Percentiles rank a stretch among this genome's conserved stretches.
These are phyloP conservation scores for Caenorhabditis virilis DNA, from an alignment of 2,888 invertebrate species.

Conservation along the genomic window DNA sequence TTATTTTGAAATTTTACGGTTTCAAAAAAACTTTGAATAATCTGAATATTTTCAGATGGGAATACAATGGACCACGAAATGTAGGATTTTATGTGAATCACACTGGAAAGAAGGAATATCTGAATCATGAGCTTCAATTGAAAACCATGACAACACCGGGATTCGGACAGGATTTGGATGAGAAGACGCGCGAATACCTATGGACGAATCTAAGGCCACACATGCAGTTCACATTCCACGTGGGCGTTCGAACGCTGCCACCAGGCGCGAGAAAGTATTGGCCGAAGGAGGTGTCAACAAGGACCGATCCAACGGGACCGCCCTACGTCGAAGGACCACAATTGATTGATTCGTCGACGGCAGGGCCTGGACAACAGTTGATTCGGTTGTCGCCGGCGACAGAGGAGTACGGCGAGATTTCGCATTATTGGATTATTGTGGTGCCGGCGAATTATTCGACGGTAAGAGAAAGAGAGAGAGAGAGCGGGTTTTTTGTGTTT, in stretches of 20 bases:
- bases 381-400: conserved; percentile 79
- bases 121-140: conserved; percentile 57
- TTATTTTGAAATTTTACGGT: no score
- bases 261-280: conserved; percentile 56
- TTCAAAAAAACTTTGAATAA: no score
- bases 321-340: conserved; percentile 62
- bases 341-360: conserved; percentile 44
- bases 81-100: conserved; percentile 65
- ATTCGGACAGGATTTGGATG: conserved; percentile 51
- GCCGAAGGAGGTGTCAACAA: conserved; percentile 57
- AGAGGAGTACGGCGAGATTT: conserved; percentile 96
- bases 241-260: conserved; percentile 57
- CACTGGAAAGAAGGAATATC: conserved; percentile 64
- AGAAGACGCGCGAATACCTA: conserved; percentile 42
- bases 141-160: conserved; percentile 63
- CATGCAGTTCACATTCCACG: conserved; percentile 63
- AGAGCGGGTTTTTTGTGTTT: no score
- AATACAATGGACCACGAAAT: conserved; percentile 56
- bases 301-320: conserved; percentile 63
- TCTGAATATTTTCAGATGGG: conserved; percentile 63
- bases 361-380: conserved; percentile 43
- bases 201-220: conserved; percentile 62
- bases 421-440: conserved; percentile 92
- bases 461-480: no score
- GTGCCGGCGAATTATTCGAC: conserved; percentile 79